Evolutionary conservation across 1,140 invertebrate genomes (phyloP).

Genomic region (Pseudomyrmex cubaensis): DNA sequence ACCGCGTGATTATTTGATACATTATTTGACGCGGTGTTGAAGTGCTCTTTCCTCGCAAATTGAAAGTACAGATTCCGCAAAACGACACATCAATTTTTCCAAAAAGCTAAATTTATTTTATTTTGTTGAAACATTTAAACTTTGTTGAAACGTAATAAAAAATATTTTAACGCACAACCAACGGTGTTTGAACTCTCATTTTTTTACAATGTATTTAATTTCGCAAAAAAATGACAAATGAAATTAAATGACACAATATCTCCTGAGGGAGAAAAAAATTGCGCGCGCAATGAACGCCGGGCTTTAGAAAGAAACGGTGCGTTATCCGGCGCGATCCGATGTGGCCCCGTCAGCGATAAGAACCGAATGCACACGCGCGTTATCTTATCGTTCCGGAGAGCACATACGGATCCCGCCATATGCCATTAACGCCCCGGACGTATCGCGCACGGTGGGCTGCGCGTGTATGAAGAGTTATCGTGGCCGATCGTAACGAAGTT

Average conservation of each 20-base stretch:
- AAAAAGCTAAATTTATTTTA: too few species aligned
- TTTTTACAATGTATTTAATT: background rate
- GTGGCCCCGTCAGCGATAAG: slow-evolving; percentile 70
- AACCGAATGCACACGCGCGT: slow-evolving; percentile 72
- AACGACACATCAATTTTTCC: too few species aligned
- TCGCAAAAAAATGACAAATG: background rate
- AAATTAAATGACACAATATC: slow-evolving; percentile 38
- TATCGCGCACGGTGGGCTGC: slow-evolving; percentile 51
- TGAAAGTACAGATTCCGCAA: background rate
- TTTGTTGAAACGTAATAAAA: too few species aligned
- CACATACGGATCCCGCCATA: slow-evolving; percentile 69
- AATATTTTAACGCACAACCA: too few species aligned
- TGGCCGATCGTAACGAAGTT: slow-evolving; percentile 59
- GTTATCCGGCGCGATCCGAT: slow-evolving; percentile 33
- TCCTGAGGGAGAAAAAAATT: slow-evolving; percentile 45
- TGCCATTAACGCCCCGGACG: slow-evolving; percentile 76
- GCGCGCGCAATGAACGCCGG: background rate
- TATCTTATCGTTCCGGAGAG: slow-evolving; percentile 76
- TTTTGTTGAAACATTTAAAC: too few species aligned
- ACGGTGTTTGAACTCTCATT: too few species aligned
- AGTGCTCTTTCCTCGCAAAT: background rate
- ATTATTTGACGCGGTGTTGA: background rate
- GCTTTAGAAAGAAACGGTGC: slow-evolving; percentile 43
- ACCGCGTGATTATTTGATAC: background rate
- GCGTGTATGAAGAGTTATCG: slow-evolving; percentile 65